These are phyloP conservation scores for Phlogophora meticulosa DNA, from an alignment of 2,888 invertebrate species.

Conservation along the genomic window DNA sequence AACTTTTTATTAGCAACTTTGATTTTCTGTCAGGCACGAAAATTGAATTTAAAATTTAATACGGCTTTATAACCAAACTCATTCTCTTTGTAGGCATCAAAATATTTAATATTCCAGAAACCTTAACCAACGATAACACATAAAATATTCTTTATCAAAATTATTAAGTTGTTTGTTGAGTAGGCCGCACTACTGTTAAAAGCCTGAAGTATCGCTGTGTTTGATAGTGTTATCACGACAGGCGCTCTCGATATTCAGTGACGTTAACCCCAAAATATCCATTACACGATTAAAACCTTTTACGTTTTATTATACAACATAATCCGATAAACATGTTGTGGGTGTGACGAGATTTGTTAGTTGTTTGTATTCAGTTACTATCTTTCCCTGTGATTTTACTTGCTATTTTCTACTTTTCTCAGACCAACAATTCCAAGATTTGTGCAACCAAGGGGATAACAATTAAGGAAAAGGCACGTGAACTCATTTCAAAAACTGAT, in stretches of 20 bases:
- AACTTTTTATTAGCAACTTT: too few relatives aligned
- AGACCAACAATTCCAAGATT: too few relatives aligned
- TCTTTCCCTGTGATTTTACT: slow-evolving; percentile 7
- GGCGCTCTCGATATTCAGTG: slow-evolving; percentile 70
- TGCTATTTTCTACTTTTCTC: neutral
- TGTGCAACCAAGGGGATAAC: too few relatives aligned
- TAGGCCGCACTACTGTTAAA: slow-evolving; percentile 65
- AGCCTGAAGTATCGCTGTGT: slow-evolving; percentile 63
- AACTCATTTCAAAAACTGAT: too few relatives aligned
- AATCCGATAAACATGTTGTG: slow-evolving; percentile 75
- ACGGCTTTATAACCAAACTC: neutral
- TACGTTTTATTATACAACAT: slow-evolving; percentile 74
- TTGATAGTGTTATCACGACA: slow-evolving; percentile 75
- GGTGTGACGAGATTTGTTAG: slow-evolving; percentile 65
- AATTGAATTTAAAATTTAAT: too few relatives aligned
- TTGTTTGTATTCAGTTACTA: slow-evolving; percentile 1
- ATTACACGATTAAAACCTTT: slow-evolving; percentile 85
- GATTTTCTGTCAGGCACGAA: too few relatives aligned
- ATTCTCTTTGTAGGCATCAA: neutral
- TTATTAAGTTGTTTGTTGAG: slow-evolving; percentile 24
- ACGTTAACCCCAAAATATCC: slow-evolving; percentile 75
- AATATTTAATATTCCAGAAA: neutral
- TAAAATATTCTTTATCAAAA: slow-evolving; percentile 45
- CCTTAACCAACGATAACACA: slow-evolving; percentile 20
- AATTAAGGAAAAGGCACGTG: too few relatives aligned